phyloP scores from a whole-genome alignment of 2,888 invertebrate genomes.

The Melanargia galathea region DNA sequence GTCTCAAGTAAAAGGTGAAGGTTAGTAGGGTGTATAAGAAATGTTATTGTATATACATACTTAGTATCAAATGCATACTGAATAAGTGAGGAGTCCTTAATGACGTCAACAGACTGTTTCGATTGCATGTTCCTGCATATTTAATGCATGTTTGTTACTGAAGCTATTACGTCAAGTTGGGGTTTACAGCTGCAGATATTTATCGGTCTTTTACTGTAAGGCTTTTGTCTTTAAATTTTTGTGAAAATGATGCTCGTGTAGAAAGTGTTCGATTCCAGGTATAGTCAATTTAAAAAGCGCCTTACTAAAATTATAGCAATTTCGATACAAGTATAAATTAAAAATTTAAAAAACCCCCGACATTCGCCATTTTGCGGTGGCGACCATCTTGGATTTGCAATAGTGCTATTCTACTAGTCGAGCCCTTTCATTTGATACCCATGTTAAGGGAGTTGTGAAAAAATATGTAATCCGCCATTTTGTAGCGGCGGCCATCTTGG shows the following conservation, averaged over 20 bases:
- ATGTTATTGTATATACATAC: neutral
- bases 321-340: too few relatives aligned
- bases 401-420: too few relatives aligned
- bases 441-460: too few relatives aligned
- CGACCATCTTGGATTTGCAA: too few relatives aligned
- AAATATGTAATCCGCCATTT: too few relatives aligned
- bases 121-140: conserved; percentile 10
- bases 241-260: neutral
- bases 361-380: too few relatives aligned
- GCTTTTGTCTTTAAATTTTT: neutral
- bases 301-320: too few relatives aligned
- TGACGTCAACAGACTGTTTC: conserved; percentile 1
- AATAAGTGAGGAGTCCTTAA: neutral
- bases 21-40: neutral
- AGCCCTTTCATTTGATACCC: too few relatives aligned
- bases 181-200: neutral
- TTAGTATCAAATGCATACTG: conserved; percentile 1
- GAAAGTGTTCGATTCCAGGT: neutral
- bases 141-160: conserved; percentile 2
- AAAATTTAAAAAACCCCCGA: too few relatives aligned
- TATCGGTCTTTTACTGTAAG: too few relatives aligned
- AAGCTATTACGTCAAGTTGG: neutral
- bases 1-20: neutral
- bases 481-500: too few relatives aligned
- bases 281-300: too few relatives aligned